Conservation (phyloP, 2,888 invertebrate species). For the Congeria kusceri region DNA sequence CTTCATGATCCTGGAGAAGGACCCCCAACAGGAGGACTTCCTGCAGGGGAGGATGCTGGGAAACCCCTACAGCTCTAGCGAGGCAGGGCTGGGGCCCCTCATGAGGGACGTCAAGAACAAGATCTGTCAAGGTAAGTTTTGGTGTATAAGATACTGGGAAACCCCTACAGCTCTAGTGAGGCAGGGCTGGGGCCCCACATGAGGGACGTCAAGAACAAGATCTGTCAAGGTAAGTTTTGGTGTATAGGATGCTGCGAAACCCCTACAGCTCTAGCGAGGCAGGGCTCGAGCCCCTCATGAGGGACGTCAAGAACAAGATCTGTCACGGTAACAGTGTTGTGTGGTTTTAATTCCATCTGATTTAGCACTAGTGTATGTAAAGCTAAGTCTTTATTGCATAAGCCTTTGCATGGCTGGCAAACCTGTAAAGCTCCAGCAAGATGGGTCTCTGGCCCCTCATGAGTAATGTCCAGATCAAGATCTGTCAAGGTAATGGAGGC, state of each 20-base stretch:
- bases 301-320: constrained; percentile 99
- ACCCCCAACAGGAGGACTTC: constrained; percentile 99
- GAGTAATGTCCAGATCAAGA: constrained; percentile 99
- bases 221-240: constrained; percentile 87
- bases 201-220: constrained; percentile 99
- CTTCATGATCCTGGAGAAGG: constrained; percentile 97
- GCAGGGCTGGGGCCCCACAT: constrained; percentile 98
- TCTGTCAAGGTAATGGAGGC: constrained; percentile 87
- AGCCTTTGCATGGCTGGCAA: no score
- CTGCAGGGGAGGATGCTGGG: constrained; percentile 98
- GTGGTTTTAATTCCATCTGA: no score
- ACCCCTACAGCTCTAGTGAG: constrained; percentile 97
- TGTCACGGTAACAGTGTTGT: constrained; percentile 85
- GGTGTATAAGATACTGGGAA: constrained; percentile 99
- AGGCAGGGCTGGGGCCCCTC: constrained; percentile 97
- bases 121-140: constrained; percentile 88
- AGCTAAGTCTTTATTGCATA: no score
- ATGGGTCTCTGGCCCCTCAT: constrained; percentile 98
- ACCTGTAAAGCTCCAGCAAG: constrained; percentile 97
- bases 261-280: constrained; percentile 97
- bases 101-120: constrained; percentile 99
- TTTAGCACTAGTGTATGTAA: no score
- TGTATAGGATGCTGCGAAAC: constrained; percentile 99
- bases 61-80: constrained; percentile 97
- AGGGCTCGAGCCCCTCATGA: constrained; percentile 98